phyloP scores from a whole-genome alignment of 1,140 invertebrate species.

The Apis dorsata region DNA sequence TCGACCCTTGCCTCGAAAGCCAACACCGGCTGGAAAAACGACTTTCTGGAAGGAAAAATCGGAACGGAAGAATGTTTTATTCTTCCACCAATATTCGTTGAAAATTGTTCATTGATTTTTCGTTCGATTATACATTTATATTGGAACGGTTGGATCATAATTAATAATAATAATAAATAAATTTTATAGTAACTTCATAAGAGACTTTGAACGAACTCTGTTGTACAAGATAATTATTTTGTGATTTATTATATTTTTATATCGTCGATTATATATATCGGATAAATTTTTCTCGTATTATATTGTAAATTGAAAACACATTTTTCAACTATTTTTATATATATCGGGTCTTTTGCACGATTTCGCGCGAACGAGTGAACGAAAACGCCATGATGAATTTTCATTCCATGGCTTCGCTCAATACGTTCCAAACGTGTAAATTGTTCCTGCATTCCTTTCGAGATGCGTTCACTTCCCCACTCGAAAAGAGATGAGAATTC shows the following conservation, averaged over 20 bases:
- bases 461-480: background rate
- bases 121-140: no score
- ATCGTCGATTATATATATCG: background rate
- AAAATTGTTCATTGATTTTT: background rate
- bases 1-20: conserved; percentile 14
- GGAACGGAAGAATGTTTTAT: background rate
- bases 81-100: background rate
- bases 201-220: no score
- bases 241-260: background rate
- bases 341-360: no score
- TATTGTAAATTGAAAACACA: no score
- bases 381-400: background rate
- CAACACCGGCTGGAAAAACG: background rate
- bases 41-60: background rate
- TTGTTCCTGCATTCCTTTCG: background rate
- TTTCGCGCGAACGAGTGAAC: background rate
- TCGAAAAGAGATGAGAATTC: background rate
- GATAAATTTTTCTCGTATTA: no score
- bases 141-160: background rate
- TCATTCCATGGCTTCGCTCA: background rate
- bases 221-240: no score
- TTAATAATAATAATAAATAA: background rate
- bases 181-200: background rate
- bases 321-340: background rate
- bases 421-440: background rate